A percentile compares a stretch with the other conserved stretches of the same genome.
phyloP scores from a whole-genome alignment of 92 coral and sea anemone genomes.

The Phenganax subtilis region DNA sequence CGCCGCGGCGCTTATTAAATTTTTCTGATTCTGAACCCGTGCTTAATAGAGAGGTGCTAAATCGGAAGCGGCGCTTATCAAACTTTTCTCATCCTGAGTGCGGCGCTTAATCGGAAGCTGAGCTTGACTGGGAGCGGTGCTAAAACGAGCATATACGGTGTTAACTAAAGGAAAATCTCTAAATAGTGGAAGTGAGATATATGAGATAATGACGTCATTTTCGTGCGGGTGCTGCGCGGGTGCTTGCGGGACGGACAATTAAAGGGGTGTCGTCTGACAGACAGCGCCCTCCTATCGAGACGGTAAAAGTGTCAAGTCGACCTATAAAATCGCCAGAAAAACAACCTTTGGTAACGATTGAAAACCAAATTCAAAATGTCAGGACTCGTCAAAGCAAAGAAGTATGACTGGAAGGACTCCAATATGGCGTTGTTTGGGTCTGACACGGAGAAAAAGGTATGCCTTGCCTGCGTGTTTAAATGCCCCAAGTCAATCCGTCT shows the following conservation, averaged over 20 bases:
- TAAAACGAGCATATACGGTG: too few relatives aligned
- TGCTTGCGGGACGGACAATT: neutral
- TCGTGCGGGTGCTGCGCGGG: neutral
- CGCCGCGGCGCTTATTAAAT: too few relatives aligned
- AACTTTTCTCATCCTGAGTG: too few relatives aligned
- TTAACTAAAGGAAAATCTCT: too few relatives aligned
- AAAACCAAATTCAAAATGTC: constrained; percentile 47
- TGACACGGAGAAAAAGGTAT: constrained; percentile 73
- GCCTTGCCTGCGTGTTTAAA: neutral
- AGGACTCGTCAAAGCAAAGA: constrained; percentile 73
- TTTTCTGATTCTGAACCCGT: too few relatives aligned
- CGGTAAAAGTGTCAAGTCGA: neutral
- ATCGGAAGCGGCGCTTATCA: too few relatives aligned
- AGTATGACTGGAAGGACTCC: constrained; percentile 79
- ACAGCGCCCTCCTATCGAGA: constrained; percentile 19
- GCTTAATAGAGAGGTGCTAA: too few relatives aligned
- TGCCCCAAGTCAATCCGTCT: too few relatives aligned
- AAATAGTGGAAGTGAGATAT: neutral
- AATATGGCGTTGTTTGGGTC: constrained; percentile 83
- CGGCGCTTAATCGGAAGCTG: too few relatives aligned
- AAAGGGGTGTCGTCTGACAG: constrained; percentile 1
- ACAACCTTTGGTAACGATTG: neutral
- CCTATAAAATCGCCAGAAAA: neutral
- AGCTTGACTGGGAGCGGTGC: too few relatives aligned
- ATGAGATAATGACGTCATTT: constrained; percentile 6